phyloP scores from a whole-genome alignment of 2,797 vertebrate species.

The Myotis pilosus region DNA sequence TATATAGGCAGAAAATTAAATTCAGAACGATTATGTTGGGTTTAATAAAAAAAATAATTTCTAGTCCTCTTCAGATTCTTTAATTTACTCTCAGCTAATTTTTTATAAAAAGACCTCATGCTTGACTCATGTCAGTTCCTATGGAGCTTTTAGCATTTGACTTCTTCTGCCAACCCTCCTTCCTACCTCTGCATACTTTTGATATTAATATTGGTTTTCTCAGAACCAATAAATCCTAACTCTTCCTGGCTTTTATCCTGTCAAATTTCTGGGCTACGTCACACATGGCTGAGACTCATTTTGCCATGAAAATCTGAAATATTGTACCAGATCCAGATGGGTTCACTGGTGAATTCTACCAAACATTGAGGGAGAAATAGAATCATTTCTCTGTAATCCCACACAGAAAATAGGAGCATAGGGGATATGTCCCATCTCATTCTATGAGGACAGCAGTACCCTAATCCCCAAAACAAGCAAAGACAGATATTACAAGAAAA shows the following conservation, averaged over 20 bases:
- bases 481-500: background rate
- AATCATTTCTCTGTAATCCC: background rate
- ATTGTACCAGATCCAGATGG: background rate
- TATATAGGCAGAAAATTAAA: background rate
- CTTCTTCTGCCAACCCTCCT: background rate
- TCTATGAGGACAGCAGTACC: background rate
- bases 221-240: background rate
- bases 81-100: background rate
- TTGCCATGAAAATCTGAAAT: conserved; percentile 7
- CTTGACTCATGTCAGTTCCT: background rate
- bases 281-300: background rate
- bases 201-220: background rate
- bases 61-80: background rate
- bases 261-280: background rate
- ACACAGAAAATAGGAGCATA: background rate
- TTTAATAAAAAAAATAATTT: background rate
- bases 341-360: background rate
- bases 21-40: background rate
- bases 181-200: background rate
- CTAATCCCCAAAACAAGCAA: background rate
- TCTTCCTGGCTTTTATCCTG: background rate
- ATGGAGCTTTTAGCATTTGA: background rate
- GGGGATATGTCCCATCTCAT: background rate
- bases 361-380: background rate
- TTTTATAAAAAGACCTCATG: background rate